A percentile compares a stretch with the other conserved stretches of the same genome.
Evolutionary conservation across 2,113 vertebrate genomes (phyloP).

Genomic region (Tinamus guttatus): DNA sequence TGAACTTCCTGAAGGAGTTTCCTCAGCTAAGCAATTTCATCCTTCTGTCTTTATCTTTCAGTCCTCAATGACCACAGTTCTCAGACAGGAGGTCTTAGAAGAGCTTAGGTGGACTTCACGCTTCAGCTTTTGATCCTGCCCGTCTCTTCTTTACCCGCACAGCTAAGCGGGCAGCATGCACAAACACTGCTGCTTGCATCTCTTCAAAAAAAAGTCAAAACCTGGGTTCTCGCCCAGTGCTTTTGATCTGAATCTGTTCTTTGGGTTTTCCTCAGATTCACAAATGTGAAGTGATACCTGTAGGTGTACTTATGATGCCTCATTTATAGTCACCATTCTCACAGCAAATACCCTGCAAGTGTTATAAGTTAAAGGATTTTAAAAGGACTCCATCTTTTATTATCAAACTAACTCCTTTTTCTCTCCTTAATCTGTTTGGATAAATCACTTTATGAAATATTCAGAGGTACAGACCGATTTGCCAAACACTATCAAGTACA

Average conservation of each 20-base stretch:
- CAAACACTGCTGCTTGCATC: conserved; percentile 35
- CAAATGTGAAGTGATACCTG: background rate
- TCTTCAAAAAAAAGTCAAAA: conserved; percentile 39
- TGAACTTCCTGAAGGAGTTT: conserved; percentile 3
- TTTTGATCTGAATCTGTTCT: conserved; percentile 42
- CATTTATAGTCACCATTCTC: background rate
- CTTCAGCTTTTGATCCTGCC: conserved; percentile 49
- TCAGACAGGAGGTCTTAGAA: conserved; percentile 16
- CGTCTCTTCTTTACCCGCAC: conserved; percentile 28
- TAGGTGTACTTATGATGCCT: background rate
- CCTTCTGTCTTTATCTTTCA: background rate
- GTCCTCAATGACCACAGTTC: background rate
- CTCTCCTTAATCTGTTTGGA: background rate
- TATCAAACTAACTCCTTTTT: background rate
- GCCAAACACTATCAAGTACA: background rate
- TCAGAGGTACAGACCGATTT: conserved; percentile 7
- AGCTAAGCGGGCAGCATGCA: conserved; percentile 61
- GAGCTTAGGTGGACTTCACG: conserved; percentile 45
- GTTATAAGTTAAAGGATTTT: background rate
- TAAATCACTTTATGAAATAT: conserved; percentile 23
- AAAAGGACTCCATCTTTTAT: background rate
- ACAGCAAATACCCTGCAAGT: background rate
- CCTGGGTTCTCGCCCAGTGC: background rate
- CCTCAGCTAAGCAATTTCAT: background rate
- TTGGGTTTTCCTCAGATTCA: background rate